Conservation (phyloP, 2,888 invertebrate genomes). For the Nomada ferruginata region DNA sequence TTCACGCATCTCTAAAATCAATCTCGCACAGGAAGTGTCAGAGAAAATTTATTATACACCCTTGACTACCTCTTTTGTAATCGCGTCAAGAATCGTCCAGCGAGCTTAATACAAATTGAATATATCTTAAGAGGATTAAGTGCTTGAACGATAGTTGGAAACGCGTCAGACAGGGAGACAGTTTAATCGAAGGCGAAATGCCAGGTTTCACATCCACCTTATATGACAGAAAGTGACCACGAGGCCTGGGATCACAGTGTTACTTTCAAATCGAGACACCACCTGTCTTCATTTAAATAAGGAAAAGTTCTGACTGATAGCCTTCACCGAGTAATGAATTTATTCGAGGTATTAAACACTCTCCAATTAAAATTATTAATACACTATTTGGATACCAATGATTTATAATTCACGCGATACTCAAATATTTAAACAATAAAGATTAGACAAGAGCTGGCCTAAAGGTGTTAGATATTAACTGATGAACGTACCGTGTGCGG, state of each 20-base stretch:
- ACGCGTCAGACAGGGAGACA: conserved; percentile 29
- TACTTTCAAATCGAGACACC: conserved; percentile 56
- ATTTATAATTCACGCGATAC: no score
- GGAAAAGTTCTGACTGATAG: no score
- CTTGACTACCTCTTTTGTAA: not conserved
- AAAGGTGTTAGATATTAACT: conserved; percentile 60
- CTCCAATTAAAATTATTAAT: no score
- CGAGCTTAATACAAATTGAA: not conserved
- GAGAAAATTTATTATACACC: no score
- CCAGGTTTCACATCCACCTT: conserved; percentile 16
- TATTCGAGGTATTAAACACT: no score
- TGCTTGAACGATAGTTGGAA: conserved; percentile 43
- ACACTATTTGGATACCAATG: no score
- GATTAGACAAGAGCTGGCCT: conserved; percentile 69
- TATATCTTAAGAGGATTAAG: conserved; percentile 57
- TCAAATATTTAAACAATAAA: conserved; percentile 75
- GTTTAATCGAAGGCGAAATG: conserved; percentile 56
- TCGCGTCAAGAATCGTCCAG: not conserved
- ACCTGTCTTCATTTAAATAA: conserved; percentile 52
- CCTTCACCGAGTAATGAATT: no score
- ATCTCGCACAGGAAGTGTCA: no score
- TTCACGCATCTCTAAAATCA: no score
- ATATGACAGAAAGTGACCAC: conserved; percentile 35
- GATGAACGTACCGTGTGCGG: conserved; percentile 36
- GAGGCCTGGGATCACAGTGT: conserved; percentile 16